Conservation (phyloP, 2,888 invertebrate species). For the Pharmacophagus antenor region DNA sequence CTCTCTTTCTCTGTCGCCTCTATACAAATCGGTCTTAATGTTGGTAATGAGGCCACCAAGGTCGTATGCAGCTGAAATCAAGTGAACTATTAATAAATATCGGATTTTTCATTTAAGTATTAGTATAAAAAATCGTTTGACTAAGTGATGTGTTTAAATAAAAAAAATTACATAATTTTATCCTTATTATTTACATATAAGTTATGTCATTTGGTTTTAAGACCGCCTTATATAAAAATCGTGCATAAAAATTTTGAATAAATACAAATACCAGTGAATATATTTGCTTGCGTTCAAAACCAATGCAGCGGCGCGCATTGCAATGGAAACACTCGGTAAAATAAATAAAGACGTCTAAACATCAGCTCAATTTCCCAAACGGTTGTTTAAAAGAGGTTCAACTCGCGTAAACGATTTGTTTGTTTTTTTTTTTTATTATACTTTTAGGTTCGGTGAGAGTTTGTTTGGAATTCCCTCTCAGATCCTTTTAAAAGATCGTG, state of each 20-base stretch:
- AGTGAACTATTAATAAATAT: not conserved
- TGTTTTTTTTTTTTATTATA: constrained; percentile 2
- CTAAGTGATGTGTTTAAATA: too few species aligned
- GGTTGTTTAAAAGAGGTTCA: constrained; percentile 12
- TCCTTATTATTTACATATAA: too few species aligned
- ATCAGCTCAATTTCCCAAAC: constrained; percentile 8
- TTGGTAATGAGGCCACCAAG: constrained; percentile 93
- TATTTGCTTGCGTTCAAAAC: constrained; percentile 1
- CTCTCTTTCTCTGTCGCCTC: constrained; percentile 33
- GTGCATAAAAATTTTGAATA: too few species aligned
- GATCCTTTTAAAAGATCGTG: not conserved
- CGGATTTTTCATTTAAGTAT: not conserved
- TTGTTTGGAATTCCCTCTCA: not conserved
- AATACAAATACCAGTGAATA: too few species aligned
- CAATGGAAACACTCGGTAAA: constrained; percentile 4
- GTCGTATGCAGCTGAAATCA: constrained; percentile 89
- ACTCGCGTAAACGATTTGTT: constrained; percentile 13
- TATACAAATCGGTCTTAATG: constrained; percentile 89
- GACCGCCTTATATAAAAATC: too few species aligned
- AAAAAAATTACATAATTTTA: too few species aligned
- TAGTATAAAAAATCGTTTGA: not conserved
- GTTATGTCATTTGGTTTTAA: too few species aligned
- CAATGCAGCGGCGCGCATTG: constrained; percentile 3
- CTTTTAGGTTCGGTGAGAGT: not conserved
- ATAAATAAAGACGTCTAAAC: constrained; percentile 13